A percentile compares a stretch with the other conserved stretches of the same genome.
These are phyloP conservation scores for Tenodera sinensis DNA, from an alignment of 2,888 invertebrate genomes.

Conservation along the genomic window DNA sequence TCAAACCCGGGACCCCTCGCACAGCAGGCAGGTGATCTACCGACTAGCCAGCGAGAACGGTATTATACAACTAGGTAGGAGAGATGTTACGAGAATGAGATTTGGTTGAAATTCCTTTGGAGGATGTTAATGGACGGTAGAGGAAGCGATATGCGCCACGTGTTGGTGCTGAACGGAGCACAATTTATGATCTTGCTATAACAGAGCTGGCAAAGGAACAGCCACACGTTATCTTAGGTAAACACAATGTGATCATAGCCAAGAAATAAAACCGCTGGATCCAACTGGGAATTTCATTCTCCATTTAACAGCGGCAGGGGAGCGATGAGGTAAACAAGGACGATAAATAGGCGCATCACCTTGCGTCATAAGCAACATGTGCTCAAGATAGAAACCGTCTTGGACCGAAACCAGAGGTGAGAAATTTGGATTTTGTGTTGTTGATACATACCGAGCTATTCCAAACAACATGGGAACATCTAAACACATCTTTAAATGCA, in stretches of 20 bases:
- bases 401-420: not conserved
- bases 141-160: not conserved
- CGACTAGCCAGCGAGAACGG: too few relatives aligned
- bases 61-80: too few relatives aligned
- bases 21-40: too few relatives aligned
- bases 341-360: not conserved
- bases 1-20: too few relatives aligned
- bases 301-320: not conserved
- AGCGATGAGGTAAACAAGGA: not conserved
- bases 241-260: not conserved
- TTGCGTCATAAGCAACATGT: not conserved
- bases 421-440: not conserved
- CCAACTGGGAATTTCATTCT: not conserved
- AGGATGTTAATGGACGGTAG: too few relatives aligned
- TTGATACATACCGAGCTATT: not conserved
- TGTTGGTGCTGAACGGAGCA: not conserved
- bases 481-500: too few relatives aligned
- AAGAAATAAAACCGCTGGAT: constrained; percentile 3
- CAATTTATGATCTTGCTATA: not conserved
- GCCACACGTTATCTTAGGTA: not conserved
- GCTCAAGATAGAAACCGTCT: not conserved
- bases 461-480: too few relatives aligned
- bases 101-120: too few relatives aligned
- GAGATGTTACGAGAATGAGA: too few relatives aligned
- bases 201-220: not conserved